Evolutionary conservation across 2,113 vertebrate species (phyloP), one percentile per base, ranked within the genome.

Genomic region (Oreochromis spilurus): DNA sequence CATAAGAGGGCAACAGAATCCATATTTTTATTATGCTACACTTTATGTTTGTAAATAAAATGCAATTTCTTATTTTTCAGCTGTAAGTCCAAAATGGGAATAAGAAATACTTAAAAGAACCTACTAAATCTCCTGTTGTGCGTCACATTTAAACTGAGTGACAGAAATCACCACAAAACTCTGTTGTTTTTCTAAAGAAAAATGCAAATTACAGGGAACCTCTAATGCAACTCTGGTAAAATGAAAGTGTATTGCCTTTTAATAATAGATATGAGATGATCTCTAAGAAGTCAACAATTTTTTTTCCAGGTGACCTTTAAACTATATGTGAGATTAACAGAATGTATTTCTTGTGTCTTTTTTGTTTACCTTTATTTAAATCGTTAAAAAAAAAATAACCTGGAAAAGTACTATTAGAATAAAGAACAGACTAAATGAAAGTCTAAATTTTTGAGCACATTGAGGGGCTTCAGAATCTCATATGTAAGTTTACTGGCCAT

Each of bases 1-100:
- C 93, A 92, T 92, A 52, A 91, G 93, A 93, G 90, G 92, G 89
- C 87, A 91, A 87, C 89, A 92, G 36, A 92, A 83, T 67, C 83
- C 81, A 83, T 19, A 67, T 81, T 26, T 81, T 86, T 9, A 40
- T 29, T 29, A 75, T 26, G 9, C 29, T 26, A 9, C 38, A 26
- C 50, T 53, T 24, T n/a, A 7, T 78, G 36, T 4, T 17, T 26
- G 21, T 75, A 48, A 48, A 75, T 75, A 48, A 29, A 75, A 45
- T 29, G 40, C 67, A 48, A 34, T 72, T 45, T 45, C 67, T 19
- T 48, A 5, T 48, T 45, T 75, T 48, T 48, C 14, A 19, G 24
- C 24, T 16, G 14, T 45, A 8, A 43, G n/a, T 29, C 5, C 13
- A 17, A 48, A 48, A 29, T 29, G 43, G 43, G 24, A 26, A 29